Percentiles rank a stretch among this genome's conserved stretches.
Evolutionary conservation across 1,140 invertebrate genomes (phyloP).

Genomic region (Dinoponera quadriceps): DNA sequence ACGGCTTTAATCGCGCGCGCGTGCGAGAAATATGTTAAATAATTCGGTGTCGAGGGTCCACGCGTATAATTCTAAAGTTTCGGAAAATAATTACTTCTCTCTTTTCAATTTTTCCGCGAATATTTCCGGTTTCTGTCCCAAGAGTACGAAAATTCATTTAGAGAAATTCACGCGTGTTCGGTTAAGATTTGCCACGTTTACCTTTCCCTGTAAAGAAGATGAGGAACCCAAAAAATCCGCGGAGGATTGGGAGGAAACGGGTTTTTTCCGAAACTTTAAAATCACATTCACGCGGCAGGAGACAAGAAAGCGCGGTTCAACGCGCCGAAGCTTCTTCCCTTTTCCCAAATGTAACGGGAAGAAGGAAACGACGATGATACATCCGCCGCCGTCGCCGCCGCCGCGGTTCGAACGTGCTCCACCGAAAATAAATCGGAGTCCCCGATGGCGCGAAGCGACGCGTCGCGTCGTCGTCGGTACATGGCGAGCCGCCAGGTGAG

Average conservation of each 20-base stretch:
- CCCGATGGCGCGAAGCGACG: slow-evolving; percentile 60
- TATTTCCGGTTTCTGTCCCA: too few species aligned
- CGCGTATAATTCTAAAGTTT: too few species aligned
- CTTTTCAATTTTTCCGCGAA: too few species aligned
- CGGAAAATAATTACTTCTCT: too few species aligned
- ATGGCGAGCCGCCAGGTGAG: slow-evolving; percentile 80
- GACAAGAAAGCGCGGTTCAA: background rate
- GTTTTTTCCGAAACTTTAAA: too few species aligned
- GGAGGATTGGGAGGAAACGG: too few species aligned
- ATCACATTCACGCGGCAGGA: background rate
- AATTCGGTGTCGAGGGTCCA: too few species aligned
- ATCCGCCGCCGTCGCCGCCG: slow-evolving; percentile 17
- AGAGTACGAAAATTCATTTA: too few species aligned
- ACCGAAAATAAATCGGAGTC: slow-evolving; percentile 76
- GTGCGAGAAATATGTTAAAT: background rate
- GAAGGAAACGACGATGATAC: slow-evolving; percentile 26
- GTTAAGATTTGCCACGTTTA: too few species aligned
- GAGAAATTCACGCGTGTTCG: too few species aligned
- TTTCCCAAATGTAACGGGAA: slow-evolving; percentile 41
- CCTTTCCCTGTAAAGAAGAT: too few species aligned
- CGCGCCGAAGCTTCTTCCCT: background rate
- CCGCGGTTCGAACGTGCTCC: slow-evolving; percentile 59
- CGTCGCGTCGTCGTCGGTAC: slow-evolving; percentile 62
- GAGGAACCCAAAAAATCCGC: too few species aligned
- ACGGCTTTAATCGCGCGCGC: background rate